Percentiles rank a stretch among this genome's conserved stretches.
These are phyloP conservation scores for Nannoperca obscura DNA, from an alignment of 2,797 vertebrate species.

Conservation along the genomic window DNA sequence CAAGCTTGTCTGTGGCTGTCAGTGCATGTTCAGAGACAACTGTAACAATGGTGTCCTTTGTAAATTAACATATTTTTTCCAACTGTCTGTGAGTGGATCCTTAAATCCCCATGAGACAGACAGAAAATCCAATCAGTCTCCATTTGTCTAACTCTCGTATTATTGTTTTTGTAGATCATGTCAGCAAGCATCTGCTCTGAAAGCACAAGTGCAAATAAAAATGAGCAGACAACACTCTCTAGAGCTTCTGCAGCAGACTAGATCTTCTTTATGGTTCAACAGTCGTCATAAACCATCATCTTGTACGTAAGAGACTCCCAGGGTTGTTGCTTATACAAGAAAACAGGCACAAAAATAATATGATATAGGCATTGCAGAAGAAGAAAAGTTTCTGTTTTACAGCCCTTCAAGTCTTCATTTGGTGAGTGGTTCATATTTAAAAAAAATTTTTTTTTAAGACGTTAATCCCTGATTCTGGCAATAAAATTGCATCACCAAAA, in stretches of 20 bases:
- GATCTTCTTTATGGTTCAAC: slow-evolving; percentile 60
- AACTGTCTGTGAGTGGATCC: slow-evolving; percentile 21
- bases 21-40: slow-evolving; percentile 23
- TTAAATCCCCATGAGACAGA: slow-evolving; percentile 38
- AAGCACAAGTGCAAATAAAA: slow-evolving; percentile 62
- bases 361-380: neutral
- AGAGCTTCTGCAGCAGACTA: slow-evolving; percentile 45
- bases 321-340: slow-evolving; percentile 28
- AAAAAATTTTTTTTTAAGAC: neutral
- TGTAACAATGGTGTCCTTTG: slow-evolving; percentile 30
- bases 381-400: neutral
- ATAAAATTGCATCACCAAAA: neutral
- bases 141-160: slow-evolving; percentile 48
- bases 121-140: slow-evolving; percentile 54
- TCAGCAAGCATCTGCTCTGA: slow-evolving; percentile 53
- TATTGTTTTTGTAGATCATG: slow-evolving; percentile 57
- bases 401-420: neutral
- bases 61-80: slow-evolving; percentile 22
- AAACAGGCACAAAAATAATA: slow-evolving; percentile 23
- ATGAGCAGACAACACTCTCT: slow-evolving; percentile 38
- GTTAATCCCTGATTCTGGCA: neutral
- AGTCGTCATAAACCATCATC: slow-evolving; percentile 45
- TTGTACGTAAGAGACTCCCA: slow-evolving; percentile 28
- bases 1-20: slow-evolving; percentile 6
- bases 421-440: neutral